Evolutionary conservation across 1,140 invertebrate genomes (phyloP).

Genomic region (Oncopodura yosiiana): DNA sequence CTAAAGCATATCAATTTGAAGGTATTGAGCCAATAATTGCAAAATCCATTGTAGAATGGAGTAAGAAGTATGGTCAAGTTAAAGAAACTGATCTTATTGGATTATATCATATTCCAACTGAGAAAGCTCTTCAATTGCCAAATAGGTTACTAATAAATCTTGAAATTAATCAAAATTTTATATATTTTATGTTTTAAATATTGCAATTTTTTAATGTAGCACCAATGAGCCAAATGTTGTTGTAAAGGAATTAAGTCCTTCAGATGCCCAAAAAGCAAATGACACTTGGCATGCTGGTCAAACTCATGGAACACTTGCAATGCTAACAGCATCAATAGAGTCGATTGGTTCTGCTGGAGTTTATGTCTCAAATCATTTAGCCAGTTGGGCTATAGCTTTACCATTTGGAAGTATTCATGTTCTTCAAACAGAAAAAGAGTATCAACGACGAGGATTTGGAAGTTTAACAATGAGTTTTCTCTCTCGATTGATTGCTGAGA

Average conservation of each 20-base stretch:
- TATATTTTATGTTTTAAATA: too few relatives aligned
- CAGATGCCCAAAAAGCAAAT: conserved; percentile 1
- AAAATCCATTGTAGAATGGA: background rate
- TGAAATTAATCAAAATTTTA: too few relatives aligned
- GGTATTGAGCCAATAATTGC: conserved; percentile 5
- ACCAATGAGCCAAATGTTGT: background rate
- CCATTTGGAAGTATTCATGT: conserved; percentile 21
- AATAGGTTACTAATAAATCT: too few relatives aligned
- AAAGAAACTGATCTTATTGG: conserved; percentile 11
- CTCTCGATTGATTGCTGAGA: background rate
- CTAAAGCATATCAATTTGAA: conserved; percentile 15
- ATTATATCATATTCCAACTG: conserved; percentile 1
- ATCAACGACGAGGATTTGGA: conserved; percentile 12
- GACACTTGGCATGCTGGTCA: conserved; percentile 9
- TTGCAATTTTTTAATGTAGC: too few relatives aligned
- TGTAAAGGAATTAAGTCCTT: background rate
- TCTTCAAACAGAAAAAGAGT: conserved; percentile 9
- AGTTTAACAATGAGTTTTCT: conserved; percentile 4
- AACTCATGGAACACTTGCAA: conserved; percentile 3
- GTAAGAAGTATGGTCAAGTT: background rate
- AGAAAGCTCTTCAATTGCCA: too few relatives aligned
- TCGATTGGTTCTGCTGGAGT: conserved; percentile 10
- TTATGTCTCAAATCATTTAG: conserved; percentile 1
- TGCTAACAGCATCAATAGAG: conserved; percentile 12
- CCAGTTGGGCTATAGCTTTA: conserved; percentile 13